Evolutionary conservation across 1,140 invertebrate species (phyloP).

Genomic region (Helicorthomorpha holstii): DNA sequence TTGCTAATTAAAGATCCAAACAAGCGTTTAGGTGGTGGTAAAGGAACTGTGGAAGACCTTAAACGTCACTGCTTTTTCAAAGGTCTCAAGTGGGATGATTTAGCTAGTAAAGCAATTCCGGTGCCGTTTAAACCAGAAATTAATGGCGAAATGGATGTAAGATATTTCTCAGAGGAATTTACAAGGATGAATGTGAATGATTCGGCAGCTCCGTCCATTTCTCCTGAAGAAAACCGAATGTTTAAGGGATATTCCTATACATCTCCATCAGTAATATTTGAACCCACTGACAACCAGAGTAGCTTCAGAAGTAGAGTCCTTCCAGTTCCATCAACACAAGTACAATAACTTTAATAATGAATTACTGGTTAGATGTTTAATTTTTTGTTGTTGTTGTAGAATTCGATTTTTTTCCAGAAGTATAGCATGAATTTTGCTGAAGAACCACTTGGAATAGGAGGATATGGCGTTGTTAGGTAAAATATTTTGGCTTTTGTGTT

Average conservation of each 20-base stretch:
- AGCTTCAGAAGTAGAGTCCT: constrained; percentile 53
- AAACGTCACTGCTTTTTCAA: no score
- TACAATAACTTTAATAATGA: constrained; percentile 28
- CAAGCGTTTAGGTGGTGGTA: no score
- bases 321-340: constrained; percentile 29
- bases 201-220: no score
- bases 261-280: constrained; percentile 79
- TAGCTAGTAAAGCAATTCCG: constrained; percentile 48
- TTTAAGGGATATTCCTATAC: constrained; percentile 81
- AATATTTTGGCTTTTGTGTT: constrained; percentile 1
- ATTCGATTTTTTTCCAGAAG: constrained; percentile 35
- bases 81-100: constrained; percentile 54
- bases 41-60: no score
- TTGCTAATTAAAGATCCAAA: constrained; percentile 78
- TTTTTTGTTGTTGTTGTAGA: background rate
- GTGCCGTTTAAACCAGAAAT: constrained; percentile 72
- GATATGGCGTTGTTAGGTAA: constrained; percentile 55
- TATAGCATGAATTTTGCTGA: constrained; percentile 72
- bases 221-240: no score
- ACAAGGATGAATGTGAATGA: no score
- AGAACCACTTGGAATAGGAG: constrained; percentile 54
- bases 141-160: constrained; percentile 65
- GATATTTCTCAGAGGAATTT: no score
- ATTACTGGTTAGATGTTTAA: constrained; percentile 11
- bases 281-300: constrained; percentile 63